These are phyloP conservation scores for Gisinianus flammeolus DNA, from an alignment of 2,888 invertebrate species.

Conservation along the genomic window DNA sequence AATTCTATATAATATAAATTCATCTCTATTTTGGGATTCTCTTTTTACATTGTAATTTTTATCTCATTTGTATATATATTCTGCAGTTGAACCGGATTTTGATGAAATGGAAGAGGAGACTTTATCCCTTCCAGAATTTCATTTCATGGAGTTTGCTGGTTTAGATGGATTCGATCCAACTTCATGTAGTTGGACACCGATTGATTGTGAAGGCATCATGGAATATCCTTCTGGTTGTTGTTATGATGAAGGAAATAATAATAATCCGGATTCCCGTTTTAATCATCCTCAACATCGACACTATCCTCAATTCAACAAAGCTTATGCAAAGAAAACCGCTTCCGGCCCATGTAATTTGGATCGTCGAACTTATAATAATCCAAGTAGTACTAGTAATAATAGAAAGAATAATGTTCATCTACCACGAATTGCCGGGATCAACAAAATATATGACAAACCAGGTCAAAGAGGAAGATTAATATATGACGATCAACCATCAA, in stretches of 20 bases:
- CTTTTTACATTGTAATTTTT: no score
- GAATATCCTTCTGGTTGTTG: background rate
- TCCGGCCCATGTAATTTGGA: background rate
- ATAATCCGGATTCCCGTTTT: background rate
- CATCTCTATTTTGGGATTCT: no score
- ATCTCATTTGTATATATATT: no score
- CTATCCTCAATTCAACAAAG: background rate
- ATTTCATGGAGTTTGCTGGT: conserved; percentile 5
- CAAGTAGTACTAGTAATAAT: background rate
- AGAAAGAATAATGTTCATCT: background rate
- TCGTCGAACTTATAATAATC: no score
- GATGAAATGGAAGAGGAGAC: background rate
- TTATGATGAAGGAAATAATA: background rate
- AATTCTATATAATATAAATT: no score
- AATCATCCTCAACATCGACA: background rate
- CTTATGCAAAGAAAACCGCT: background rate
- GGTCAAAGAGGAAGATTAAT: background rate
- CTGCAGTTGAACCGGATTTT: background rate
- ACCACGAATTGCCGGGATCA: background rate
- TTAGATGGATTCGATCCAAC: background rate
- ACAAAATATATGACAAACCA: background rate
- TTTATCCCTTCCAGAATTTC: conserved; percentile 6
- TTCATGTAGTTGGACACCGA: background rate
- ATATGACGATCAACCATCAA: background rate
- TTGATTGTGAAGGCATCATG: background rate